Evolutionary conservation across 2,797 vertebrate species (phyloP).

Genomic region (Cygnus olor): DNA sequence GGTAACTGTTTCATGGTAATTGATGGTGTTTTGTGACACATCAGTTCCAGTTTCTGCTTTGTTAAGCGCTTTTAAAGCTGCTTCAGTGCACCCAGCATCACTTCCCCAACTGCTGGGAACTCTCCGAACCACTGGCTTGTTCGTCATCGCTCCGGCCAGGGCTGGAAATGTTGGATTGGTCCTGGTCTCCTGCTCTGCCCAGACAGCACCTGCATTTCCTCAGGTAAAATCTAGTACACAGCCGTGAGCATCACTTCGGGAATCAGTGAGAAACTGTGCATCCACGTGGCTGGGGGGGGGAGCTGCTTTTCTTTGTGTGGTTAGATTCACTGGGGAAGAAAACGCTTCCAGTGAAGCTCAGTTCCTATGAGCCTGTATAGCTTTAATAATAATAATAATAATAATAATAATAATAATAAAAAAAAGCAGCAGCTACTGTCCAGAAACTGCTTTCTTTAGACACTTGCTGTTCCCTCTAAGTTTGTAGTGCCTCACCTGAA

Average conservation of each 20-base stretch:
- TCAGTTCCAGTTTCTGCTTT: constrained; percentile 73
- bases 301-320: neutral
- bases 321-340: neutral
- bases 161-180: neutral
- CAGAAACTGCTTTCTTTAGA: neutral
- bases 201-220: neutral
- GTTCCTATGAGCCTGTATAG: neutral
- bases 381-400: neutral
- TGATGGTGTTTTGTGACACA: constrained; percentile 61
- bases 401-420: neutral
- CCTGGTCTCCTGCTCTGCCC: neutral
- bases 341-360: neutral
- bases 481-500: neutral
- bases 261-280: neutral
- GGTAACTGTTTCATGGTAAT: constrained; percentile 54
- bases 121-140: neutral
- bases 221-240: neutral
- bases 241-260: neutral
- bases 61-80: constrained; percentile 59
- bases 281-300: neutral
- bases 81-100: neutral
- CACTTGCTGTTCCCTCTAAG: neutral
- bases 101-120: constrained; percentile 1
- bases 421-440: neutral
- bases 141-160: neutral